Base-by-base conservation (phyloP, 1,140 invertebrate species). In the Cylas formicarius region DNA sequence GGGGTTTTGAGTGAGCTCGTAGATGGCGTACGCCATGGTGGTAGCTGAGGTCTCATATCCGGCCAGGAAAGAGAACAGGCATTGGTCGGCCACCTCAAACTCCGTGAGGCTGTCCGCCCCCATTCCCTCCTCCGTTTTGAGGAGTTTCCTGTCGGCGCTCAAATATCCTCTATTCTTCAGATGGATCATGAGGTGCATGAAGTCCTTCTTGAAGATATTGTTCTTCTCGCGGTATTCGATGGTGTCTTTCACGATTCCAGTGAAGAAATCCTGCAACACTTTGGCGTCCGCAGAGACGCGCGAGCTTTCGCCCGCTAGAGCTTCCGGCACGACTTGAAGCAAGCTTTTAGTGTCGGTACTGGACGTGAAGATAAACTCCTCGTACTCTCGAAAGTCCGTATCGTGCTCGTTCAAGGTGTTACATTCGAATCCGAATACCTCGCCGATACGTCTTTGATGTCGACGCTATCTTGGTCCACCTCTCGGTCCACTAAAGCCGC, bases 11-110 rank as follows among this genome's bases (percentile, higher is more conserved):
- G 71, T 67, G 3, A 76, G 38, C 42, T 72, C 60, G 49, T 74
- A 76, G 2, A 74, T 41, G 1, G 67, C 59, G 50, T 68, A 72
- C 16, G 65, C 64, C 42, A 71, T 66, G 2, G 67, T 67, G 4
- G 65, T 67, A 0, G 72, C 69, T 3, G 68, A 70, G 0, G 70
- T 72, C 42, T 74, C 72, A 52, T 68, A 73, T 3, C 72, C 72
- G 22, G 73, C 77, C n/a, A 77, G 27, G 59, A 72, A 64, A 44
- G 71, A 70, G 1, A 70, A 41, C 34, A 71, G 58, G 28, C 59
- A 48, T 51, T 72, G 66, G 14, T 65, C 66, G 5, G 62, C 41
- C n/a, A 72, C 33, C 51, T 60, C 50, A 22, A 50, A n/a, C n/a
- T n/a, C n/a, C n/a, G n/a, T n/a, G n/a, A n/a, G n/a, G n/a, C n/a